phyloP scores from a whole-genome alignment of 2,888 invertebrate species.

The Boloria euphrosyne region DNA sequence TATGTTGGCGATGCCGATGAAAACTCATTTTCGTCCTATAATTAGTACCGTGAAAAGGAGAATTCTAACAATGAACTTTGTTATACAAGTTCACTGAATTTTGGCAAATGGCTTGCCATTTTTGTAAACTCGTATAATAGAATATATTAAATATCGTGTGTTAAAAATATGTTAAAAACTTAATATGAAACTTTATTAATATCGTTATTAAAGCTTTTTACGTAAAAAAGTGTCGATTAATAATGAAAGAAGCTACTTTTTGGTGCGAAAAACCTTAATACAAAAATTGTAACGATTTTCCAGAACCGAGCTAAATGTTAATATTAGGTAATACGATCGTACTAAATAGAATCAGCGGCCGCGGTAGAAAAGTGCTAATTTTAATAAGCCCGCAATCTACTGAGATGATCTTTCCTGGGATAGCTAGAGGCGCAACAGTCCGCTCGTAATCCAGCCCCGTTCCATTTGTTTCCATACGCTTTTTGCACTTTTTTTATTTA shows the following conservation, averaged over 20 bases:
- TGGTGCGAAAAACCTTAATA: too few relatives aligned
- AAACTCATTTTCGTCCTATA: background rate
- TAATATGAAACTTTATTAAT: too few relatives aligned
- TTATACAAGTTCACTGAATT: constrained; percentile 5
- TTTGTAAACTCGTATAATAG: background rate
- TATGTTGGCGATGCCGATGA: background rate
- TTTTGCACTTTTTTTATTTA: background rate
- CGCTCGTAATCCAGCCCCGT: constrained; percentile 55
- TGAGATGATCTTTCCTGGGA: constrained; percentile 48
- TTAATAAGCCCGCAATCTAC: constrained; percentile 58
- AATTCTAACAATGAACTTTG: background rate
- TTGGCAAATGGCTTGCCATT: background rate
- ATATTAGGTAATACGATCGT: constrained; percentile 38
- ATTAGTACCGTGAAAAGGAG: too few relatives aligned
- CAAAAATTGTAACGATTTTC: background rate
- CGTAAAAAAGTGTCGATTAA: too few relatives aligned
- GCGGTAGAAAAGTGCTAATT: constrained; percentile 46
- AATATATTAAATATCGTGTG: too few relatives aligned
- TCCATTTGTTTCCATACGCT: constrained; percentile 10
- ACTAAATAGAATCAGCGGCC: constrained; percentile 44
- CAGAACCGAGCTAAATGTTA: constrained; percentile 23
- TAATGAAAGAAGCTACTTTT: too few relatives aligned
- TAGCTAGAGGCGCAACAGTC: constrained; percentile 67
- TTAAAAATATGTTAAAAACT: too few relatives aligned
- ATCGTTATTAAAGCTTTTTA: too few relatives aligned